A percentile compares a stretch with the other conserved stretches of the same genome.
Conservation (phyloP, 1,140 invertebrate genomes). For the Babylonia areolata region DNA sequence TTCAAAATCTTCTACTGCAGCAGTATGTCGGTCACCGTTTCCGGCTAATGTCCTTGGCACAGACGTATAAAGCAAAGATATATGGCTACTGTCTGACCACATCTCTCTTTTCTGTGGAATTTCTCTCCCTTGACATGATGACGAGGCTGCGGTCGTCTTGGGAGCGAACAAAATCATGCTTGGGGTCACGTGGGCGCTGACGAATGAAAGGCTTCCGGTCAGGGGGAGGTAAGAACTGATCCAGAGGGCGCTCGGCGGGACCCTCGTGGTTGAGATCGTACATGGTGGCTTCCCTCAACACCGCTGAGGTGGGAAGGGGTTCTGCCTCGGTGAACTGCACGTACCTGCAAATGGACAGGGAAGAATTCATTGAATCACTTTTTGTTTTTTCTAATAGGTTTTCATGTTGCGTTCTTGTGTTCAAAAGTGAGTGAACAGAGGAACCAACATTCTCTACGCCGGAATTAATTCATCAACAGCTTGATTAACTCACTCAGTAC, state of each 20-base stretch:
- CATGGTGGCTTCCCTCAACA: conserved; percentile 20
- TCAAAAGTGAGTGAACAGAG: no score
- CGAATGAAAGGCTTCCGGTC: conserved; percentile 22
- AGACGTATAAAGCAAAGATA: no score
- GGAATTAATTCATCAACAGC: no score
- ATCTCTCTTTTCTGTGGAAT: background rate
- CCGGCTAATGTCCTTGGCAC: no score
- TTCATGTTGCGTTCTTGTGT: no score
- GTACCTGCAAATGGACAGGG: background rate
- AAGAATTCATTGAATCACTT: background rate
- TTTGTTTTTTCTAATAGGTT: no score
- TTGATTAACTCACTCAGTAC: no score
- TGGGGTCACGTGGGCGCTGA: conserved; percentile 23
- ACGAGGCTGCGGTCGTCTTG: background rate
- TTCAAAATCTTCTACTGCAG: no score
- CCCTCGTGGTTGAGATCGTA: conserved; percentile 13
- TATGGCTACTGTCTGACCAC: background rate
- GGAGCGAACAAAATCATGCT: background rate
- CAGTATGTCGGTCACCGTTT: no score
- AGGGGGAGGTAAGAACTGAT: conserved; percentile 3
- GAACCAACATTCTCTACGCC: no score
- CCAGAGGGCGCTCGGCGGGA: conserved; percentile 17
- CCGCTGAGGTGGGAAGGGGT: background rate
- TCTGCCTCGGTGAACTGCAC: background rate
- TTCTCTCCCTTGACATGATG: conserved; percentile 1